Evolutionary conservation across 2,888 invertebrate genomes (phyloP), one percentile per base, ranked within the genome.

Genomic region (Brenthis daphne): DNA sequence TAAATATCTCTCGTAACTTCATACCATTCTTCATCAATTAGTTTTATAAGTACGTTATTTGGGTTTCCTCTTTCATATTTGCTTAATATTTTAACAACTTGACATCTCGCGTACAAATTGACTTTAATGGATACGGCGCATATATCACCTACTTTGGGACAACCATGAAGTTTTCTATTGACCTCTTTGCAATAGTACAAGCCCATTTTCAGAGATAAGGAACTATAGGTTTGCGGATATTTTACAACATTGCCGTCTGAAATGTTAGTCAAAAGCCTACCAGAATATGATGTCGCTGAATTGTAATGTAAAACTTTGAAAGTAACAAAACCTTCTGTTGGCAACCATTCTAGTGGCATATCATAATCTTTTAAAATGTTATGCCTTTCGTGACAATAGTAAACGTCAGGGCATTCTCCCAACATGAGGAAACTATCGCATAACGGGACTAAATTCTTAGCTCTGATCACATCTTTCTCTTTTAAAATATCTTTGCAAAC

Each of bases 361-460:
- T 95, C 94, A 29, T 88, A 86, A 6, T 92, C 84, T 69, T 94
- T 86, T 13, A 96, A 83, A 6, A 94, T 75, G 0, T 86, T 85
- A 82, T 97, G 97, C 47, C 97, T 93, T 61, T 92, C 89, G 20
- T 82, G 74, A 76, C 96, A 96, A 56, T 89, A 85, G 78, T 88
- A 88, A 61, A 84, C 83, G 72, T 94, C 90, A 3, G 89, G 87
- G 79, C 97, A 97, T 66, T 89, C 86, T 6, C 97, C 96, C 75
- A 95, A 94, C 43, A 94, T 87, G 70, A 96, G 92, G 4, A 96
- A 77, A 67, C 87, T 92, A 20, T 93, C 86, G 79, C 97, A 96
- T 13, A 96, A 78, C 0, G 92, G 89, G 37, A 90, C 83, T 14
- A 86, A 79, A 0, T 78, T 80, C 65, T 85, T 74, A 14, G 93